These are phyloP conservation scores for Hypercompe scribonia DNA, from an alignment of 2,888 invertebrate species.

Conservation along the genomic window DNA sequence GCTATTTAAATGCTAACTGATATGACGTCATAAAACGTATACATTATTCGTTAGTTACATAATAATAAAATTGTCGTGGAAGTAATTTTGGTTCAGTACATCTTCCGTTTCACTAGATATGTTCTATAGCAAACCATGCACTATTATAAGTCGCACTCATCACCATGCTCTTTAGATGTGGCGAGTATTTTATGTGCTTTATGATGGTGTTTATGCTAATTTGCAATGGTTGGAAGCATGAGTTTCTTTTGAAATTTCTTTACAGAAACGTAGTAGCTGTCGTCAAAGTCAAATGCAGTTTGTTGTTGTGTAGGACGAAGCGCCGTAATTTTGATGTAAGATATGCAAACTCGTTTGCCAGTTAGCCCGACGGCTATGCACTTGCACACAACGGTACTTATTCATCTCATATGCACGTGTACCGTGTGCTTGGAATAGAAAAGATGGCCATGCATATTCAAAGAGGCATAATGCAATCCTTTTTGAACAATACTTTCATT, in stretches of 20 bases:
- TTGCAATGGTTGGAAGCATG: slow-evolving; percentile 60
- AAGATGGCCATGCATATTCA: slow-evolving; percentile 68
- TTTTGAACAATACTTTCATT: slow-evolving; percentile 55
- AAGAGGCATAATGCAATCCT: slow-evolving; percentile 61
- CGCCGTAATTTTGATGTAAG: slow-evolving; percentile 67
- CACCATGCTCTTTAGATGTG: slow-evolving; percentile 57
- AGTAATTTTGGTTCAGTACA: slow-evolving; percentile 39
- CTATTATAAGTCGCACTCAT: slow-evolving; percentile 57
- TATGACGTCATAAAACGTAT: slow-evolving; percentile 31
- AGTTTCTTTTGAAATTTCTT: slow-evolving; percentile 54
- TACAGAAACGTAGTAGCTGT: slow-evolving; percentile 52
- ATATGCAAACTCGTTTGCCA: slow-evolving; percentile 76
- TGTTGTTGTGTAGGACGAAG: slow-evolving; percentile 71
- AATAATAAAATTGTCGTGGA: slow-evolving; percentile 39
- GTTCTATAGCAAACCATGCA: slow-evolving; percentile 47
- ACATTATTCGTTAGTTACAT: slow-evolving; percentile 27
- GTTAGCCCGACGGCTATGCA: slow-evolving; percentile 74
- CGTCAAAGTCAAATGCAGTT: slow-evolving; percentile 83
- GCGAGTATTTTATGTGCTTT: slow-evolving; percentile 54
- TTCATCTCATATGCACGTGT: slow-evolving; percentile 72
- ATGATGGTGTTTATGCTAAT: slow-evolving; percentile 61
- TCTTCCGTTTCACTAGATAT: slow-evolving; percentile 47
- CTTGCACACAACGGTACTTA: slow-evolving; percentile 75
- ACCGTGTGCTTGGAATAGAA: slow-evolving; percentile 68
- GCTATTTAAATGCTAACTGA: slow-evolving; percentile 32